Base-by-base conservation (phyloP, 2,797 vertebrate genomes). In the Erethizon dorsatum region DNA sequence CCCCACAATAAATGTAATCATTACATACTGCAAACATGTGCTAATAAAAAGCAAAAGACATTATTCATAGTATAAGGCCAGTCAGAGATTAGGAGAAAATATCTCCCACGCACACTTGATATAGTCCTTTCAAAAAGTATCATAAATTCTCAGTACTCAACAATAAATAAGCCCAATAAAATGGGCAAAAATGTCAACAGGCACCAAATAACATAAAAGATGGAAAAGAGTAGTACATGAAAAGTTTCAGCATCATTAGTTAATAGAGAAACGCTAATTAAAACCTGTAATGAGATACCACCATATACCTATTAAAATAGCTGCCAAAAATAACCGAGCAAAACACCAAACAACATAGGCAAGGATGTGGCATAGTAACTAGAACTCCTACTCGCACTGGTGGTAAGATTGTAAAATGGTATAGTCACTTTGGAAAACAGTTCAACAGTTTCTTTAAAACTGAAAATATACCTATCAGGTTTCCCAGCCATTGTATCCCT, bases 371-470 rank as follows among this genome's bases (percentile, higher is more conserved):
- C 50, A 20, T 41, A 20, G 33, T 41, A 61, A n/a, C 10, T 37
- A 18, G 63, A 73, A 28, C n/a, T 73, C 54, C 11, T 2, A 2
- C 1, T 33, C 1, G 63, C 56, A 82, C 41, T 10, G 65, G 54
- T 15, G 20, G 6, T 73, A 37, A 91, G 26, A 79, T 6, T 33
- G 1, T 85, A 89, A 80, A 89, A 80, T 45, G 65, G 8, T 14
- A 15, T 28, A 45, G 26, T 71, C 47, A 75, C 50, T 95, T 57
- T 65, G 63, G 63, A 41, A 83, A 93, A 93, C 10, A 86, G 33
- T 71, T 63, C 11, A 22, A 12, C 75, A 84, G 57, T 80, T 86
- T 91, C 88, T 94, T 69, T 31, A 83, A 90, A 71, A 26, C 86
- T 93, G 61, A 83, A 87, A 65, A 45, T 56, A 12, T 45, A 56